A percentile compares a stretch with the other conserved stretches of the same genome.
Evolutionary conservation across 2,888 invertebrate genomes (phyloP).

Genomic region (Drosophila tripunctata): DNA sequence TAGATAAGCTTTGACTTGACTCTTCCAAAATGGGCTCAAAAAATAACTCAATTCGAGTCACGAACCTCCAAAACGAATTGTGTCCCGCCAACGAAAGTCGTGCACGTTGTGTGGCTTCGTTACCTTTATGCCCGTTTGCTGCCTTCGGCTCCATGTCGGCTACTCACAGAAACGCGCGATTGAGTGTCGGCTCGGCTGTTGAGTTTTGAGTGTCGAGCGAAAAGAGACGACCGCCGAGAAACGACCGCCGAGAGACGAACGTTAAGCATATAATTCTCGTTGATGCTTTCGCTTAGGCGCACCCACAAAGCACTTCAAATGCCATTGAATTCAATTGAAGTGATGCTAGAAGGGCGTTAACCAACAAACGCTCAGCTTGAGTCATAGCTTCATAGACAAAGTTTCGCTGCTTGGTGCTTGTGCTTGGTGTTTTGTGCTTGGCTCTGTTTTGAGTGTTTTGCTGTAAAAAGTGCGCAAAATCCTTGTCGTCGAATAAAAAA

Average conservation of each 20-base stretch:
- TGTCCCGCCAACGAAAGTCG: conserved; percentile 28
- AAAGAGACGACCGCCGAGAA: conserved; percentile 3
- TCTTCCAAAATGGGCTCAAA: conserved; percentile 46
- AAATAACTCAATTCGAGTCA: conserved; percentile 69
- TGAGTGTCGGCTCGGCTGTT: conserved; percentile 6
- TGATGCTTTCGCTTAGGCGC: conserved; percentile 66
- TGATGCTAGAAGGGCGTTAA: conserved; percentile 75
- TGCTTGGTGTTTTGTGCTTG: conserved; percentile 6
- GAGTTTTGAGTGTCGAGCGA: background rate
- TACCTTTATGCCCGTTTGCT: background rate
- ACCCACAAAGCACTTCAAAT: conserved; percentile 70
- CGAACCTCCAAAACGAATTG: conserved; percentile 45
- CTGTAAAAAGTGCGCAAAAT: conserved; percentile 78
- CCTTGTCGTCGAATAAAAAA: conserved; percentile 76
- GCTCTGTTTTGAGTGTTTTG: conserved; percentile 44
- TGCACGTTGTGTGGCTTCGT: background rate
- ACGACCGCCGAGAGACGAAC: background rate
- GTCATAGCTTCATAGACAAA: conserved; percentile 21
- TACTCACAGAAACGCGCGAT: conserved; percentile 58
- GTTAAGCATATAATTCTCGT: conserved; percentile 24
- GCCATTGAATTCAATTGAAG: conserved; percentile 62
- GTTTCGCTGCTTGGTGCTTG: background rate
- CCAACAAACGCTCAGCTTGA: conserved; percentile 70
- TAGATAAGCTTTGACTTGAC: conserved; percentile 40
- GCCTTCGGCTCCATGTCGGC: conserved; percentile 50